Percentiles rank a stretch among this genome's conserved stretches.
These are phyloP conservation scores for Microvelia longipes DNA, from an alignment of 1,140 invertebrate species.

Conservation along the genomic window DNA sequence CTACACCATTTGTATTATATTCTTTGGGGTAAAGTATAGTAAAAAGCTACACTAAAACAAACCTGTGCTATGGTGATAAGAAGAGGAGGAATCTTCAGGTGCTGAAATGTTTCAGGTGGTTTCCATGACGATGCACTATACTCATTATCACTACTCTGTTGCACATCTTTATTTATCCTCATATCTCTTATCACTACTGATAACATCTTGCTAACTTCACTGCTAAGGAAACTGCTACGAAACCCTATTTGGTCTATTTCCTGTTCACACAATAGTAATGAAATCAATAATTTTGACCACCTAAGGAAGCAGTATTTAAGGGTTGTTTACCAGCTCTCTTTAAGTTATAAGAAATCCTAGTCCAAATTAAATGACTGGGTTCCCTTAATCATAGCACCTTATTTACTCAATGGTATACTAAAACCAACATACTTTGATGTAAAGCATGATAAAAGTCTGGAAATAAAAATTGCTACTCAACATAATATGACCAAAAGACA, in stretches of 20 bases:
- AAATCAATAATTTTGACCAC: neutral
- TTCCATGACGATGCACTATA: constrained; percentile 17
- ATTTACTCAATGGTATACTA: neutral
- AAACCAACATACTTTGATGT: neutral
- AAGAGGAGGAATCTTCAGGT: constrained; percentile 51
- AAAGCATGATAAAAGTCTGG: neutral
- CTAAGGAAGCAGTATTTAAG: neutral
- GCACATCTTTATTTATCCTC: constrained; percentile 64
- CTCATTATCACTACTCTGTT: constrained; percentile 13
- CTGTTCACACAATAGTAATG: constrained; percentile 35
- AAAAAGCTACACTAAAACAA: constrained; percentile 15
- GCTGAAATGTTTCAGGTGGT: constrained; percentile 20
- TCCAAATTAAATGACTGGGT: neutral
- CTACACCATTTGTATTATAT: too few species aligned
- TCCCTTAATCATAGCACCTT: neutral
- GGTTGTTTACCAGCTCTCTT: neutral
- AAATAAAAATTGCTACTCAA: too few species aligned
- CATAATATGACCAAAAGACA: too few species aligned
- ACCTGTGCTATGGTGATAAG: constrained; percentile 70
- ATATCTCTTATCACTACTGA: constrained; percentile 70
- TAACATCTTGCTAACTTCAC: constrained; percentile 71
- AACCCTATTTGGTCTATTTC: constrained; percentile 74
- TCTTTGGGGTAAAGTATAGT: too few species aligned
- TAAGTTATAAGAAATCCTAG: neutral
- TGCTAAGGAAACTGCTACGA: constrained; percentile 76